Evolutionary conservation across 2,888 invertebrate species (phyloP), one percentile per base, ranked within the genome.

Genomic region (Lamellibrachia columna): DNA sequence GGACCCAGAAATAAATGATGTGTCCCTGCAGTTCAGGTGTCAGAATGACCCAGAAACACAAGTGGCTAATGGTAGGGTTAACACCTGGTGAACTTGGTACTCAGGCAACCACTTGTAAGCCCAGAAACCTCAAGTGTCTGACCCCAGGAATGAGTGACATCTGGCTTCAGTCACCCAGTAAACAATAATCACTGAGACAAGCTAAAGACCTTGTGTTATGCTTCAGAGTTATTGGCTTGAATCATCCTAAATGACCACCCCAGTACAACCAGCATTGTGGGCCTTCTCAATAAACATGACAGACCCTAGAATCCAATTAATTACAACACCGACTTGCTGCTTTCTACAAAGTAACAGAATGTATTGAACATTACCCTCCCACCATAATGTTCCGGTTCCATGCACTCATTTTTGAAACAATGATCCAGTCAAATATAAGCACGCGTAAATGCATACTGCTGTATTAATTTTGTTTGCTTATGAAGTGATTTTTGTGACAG

Each of bases 401-500:
- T 40, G 40, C 40, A 40, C 40, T 40, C 40, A 40, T 40, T 40
- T 40, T 40, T 1, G 40, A 40, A 40, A 40, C 40, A 40, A 40
- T 40, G 40, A 40, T 40, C 40, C 40, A 40, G 40, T 40, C 40
- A 40, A 40, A 40, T 40, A 40, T 40, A 40, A 40, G 40, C 40
- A 40, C 40, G 40, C 40, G 40, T 40, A 40, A 40, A 40, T 0
- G 40, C 40, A 40, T 40, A 40, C 40, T 0, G 40, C 40, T 40
- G 40, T 40, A 40, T 40, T 40, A 40, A 40, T 40, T 40, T 40
- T n/a, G 75, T 75, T 75, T 75, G 75, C 22, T 75, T 11, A 75
- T 22, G 22, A 22, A 6, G 4, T 75, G 22, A 75, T 60, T 90
- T 58, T 90, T 91, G 7, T 92, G 90, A 15, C 92, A 93, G 93